Base-by-base conservation (phyloP, 2,888 invertebrate genomes). In the Mesorhabditis belari region DNA sequence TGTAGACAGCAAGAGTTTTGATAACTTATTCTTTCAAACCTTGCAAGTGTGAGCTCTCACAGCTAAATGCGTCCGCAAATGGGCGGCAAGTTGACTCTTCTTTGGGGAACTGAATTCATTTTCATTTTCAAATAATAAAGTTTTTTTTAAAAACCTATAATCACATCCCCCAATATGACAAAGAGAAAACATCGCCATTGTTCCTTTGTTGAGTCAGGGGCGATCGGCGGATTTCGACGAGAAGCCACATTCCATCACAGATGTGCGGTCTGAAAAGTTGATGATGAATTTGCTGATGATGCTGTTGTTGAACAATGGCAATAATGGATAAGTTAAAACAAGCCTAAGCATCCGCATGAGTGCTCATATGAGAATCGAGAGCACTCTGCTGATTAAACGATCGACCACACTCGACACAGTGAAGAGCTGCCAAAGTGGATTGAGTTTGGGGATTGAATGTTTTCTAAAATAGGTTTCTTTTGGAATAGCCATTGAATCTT, bases 201-300 rank as follows among this genome's bases (percentile, higher is more conserved):
- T 61, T 87, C 86, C 59, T 87, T 82, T 71, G 86, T 86, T 78
- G 88, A 88, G 17, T 86, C 84, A 53, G 87, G 85, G 76, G 88
- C 84, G 77, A 69, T 87, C 87, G 53, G 67, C 84, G 77, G 86
- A 87, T 77, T 87, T 87, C 44, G 87, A 87, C 63, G 86, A 85
- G 79, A 87, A 88, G 6, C 87, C 87, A 81, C 88, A 88, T n/a
- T 85, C 83, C n/a, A 65, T 87, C 87, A 77, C 88, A 88, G 1
- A 85, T 82, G 68, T 86, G 85, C n/a, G 85, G 85, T 65, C 87
- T 85, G 62, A 50, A 73, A 66, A 52, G n/a, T 23, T 5, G 3
- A 4, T 57, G 12, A 56, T 6, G 52, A n/a, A 6, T 49, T n/a
- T 12, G n/a, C n/a, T n/a, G n/a, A n/a, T n/a, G n/a, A n/a, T n/a